phyloP scores from a whole-genome alignment of 2,888 invertebrate genomes.

The Oscheius sp. region DNA sequence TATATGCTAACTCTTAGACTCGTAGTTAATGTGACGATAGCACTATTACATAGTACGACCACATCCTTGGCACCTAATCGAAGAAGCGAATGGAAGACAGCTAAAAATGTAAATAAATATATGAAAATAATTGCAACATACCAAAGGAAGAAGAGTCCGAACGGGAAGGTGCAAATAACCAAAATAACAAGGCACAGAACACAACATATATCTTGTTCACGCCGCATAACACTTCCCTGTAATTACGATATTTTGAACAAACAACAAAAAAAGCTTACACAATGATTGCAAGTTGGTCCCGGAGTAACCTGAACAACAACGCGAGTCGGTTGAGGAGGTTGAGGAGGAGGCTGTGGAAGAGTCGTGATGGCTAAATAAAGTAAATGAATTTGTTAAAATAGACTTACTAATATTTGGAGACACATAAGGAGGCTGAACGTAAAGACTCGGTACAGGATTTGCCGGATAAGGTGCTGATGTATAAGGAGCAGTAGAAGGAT shows the following conservation, averaged over 20 bases:
- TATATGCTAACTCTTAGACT: not conserved
- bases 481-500: constrained; percentile 38
- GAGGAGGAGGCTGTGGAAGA: constrained; percentile 26
- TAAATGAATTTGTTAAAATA: no score
- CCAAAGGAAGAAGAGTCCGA: constrained; percentile 63
- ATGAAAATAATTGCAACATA: not conserved
- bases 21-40: not conserved
- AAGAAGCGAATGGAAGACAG: constrained; percentile 26
- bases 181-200: constrained; percentile 63
- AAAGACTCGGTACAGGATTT: constrained; percentile 5
- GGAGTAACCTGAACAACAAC: constrained; percentile 40
- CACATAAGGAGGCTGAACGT: not conserved
- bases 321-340: not conserved
- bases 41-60: not conserved
- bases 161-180: constrained; percentile 66
- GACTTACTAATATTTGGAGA: constrained; percentile 23
- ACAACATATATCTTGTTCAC: constrained; percentile 65
- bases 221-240: constrained; percentile 50
- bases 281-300: constrained; percentile 39
- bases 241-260: no score
- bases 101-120: constrained; percentile 58
- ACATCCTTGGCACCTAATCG: constrained; percentile 10
- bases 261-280: constrained; percentile 48
- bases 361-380: constrained; percentile 11
- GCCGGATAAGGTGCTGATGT: constrained; percentile 26